Conservation (phyloP, 2,888 invertebrate genomes). For the Unio pictorum region DNA sequence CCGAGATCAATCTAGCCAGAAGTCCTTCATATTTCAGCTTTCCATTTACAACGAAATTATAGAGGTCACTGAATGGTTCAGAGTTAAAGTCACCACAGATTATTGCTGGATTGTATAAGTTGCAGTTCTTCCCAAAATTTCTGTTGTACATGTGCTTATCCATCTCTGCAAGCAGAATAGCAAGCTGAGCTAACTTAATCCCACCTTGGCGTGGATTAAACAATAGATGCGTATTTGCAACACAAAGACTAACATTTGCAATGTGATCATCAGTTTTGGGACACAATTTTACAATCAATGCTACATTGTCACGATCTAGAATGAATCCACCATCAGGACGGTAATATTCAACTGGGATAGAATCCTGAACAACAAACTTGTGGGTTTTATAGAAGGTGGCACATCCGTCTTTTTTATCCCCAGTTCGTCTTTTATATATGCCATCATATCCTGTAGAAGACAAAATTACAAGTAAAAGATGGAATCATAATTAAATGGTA, state of each 20-base stretch:
- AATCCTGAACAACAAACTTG: constrained; percentile 80
- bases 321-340: constrained; percentile 72
- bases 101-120: constrained; percentile 83
- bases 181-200: constrained; percentile 89
- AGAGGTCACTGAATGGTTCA: constrained; percentile 81
- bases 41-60: constrained; percentile 80
- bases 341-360: constrained; percentile 81
- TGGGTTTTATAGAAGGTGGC: constrained; percentile 85
- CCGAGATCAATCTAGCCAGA: constrained; percentile 64
- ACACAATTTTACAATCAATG: constrained; percentile 82
- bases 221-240: constrained; percentile 94
- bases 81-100: constrained; percentile 96
- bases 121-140: not conserved
- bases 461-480: too few relatives aligned
- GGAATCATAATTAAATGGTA: too few relatives aligned
- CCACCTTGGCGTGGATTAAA: constrained; percentile 93
- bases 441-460: constrained; percentile 79
- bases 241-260: constrained; percentile 76
- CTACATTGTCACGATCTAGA: constrained; percentile 91
- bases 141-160: constrained; percentile 78
- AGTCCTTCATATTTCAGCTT: constrained; percentile 72
- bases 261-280: constrained; percentile 22
- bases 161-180: constrained; percentile 87
- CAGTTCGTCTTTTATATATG: constrained; percentile 86
- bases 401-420: constrained; percentile 86